Evolutionary conservation across 2,797 vertebrate species (phyloP).

Genomic region (Thunnus albacares): DNA sequence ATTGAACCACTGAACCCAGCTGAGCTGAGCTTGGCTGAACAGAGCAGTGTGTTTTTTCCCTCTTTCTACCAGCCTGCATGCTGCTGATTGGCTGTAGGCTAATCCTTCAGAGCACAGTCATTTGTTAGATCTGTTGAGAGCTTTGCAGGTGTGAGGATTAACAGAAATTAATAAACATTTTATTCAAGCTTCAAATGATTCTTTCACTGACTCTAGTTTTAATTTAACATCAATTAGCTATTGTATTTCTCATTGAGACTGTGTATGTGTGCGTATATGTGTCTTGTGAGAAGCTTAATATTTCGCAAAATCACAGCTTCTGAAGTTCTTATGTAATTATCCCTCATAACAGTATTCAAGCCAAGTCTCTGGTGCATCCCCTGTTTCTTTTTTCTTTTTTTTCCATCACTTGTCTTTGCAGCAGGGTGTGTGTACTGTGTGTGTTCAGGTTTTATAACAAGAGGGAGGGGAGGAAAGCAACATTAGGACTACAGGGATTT

Average conservation of each 20-base stretch:
- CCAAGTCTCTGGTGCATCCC: conserved; percentile 50
- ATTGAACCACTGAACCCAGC: background rate
- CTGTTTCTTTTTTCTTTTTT: conserved; percentile 2
- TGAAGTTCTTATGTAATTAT: conserved; percentile 57
- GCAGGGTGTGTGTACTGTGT: conserved; percentile 40
- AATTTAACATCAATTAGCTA: background rate
- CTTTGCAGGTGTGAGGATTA: conserved; percentile 7
- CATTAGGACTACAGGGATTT: conserved; percentile 50
- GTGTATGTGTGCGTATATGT: background rate
- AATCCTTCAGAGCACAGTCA: conserved; percentile 13
- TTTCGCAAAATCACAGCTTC: conserved; percentile 47
- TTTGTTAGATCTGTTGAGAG: conserved; percentile 14
- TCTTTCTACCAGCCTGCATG: background rate
- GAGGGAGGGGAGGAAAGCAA: conserved; percentile 32
- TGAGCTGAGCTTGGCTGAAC: conserved; percentile 11
- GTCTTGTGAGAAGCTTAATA: background rate
- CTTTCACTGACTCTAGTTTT: background rate
- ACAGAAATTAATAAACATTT: background rate
- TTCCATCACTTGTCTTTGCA: conserved; percentile 40
- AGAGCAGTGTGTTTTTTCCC: background rate
- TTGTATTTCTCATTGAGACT: background rate
- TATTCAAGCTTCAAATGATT: background rate
- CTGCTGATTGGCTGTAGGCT: conserved; percentile 14
- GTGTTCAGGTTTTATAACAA: conserved; percentile 57
- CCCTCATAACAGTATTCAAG: conserved; percentile 54